These are phyloP conservation scores for Gari tellinella DNA, from an alignment of 2,888 invertebrate species.

Conservation along the genomic window DNA sequence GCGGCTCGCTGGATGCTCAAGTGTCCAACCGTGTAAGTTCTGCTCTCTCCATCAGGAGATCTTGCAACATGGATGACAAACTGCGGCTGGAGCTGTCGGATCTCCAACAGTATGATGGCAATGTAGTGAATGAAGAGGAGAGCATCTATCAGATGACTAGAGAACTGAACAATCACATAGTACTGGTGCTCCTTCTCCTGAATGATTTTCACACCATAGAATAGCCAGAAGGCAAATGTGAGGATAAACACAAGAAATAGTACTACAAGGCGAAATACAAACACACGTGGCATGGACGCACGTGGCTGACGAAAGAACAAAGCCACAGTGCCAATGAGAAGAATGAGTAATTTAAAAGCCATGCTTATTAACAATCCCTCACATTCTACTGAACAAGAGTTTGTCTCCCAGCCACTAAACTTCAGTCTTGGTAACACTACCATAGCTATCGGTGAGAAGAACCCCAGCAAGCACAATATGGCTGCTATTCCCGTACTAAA, in stretches of 20 bases:
- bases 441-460: slow-evolving; percentile 97
- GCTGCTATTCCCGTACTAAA: slow-evolving; percentile 92
- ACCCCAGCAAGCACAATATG: slow-evolving; percentile 92
- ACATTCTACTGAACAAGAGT: slow-evolving; percentile 77
- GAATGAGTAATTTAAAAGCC: slow-evolving; percentile 94
- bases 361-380: slow-evolving; percentile 96
- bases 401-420: slow-evolving; percentile 86
- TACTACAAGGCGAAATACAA: slow-evolving; percentile 95
- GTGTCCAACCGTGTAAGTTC: slow-evolving; percentile 89
- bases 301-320: slow-evolving; percentile 93
- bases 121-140: slow-evolving; percentile 97
- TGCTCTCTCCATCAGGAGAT: slow-evolving; percentile 97
- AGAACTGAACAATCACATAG: slow-evolving; percentile 95
- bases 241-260: slow-evolving; percentile 94
- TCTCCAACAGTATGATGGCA: slow-evolving; percentile 96
- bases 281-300: slow-evolving; percentile 95
- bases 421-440: slow-evolving; percentile 94
- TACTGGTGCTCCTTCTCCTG: slow-evolving; percentile 86
- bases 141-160: slow-evolving; percentile 96
- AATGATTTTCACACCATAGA: slow-evolving; percentile 94
- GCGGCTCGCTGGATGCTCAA: slow-evolving; percentile 98
- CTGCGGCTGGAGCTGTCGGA: slow-evolving; percentile 95
- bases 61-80: slow-evolving; percentile 91
- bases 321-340: slow-evolving; percentile 96
- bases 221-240: slow-evolving; percentile 98